phyloP scores from a whole-genome alignment of 2,888 invertebrate genomes.

The Cybosia mesomella region DNA sequence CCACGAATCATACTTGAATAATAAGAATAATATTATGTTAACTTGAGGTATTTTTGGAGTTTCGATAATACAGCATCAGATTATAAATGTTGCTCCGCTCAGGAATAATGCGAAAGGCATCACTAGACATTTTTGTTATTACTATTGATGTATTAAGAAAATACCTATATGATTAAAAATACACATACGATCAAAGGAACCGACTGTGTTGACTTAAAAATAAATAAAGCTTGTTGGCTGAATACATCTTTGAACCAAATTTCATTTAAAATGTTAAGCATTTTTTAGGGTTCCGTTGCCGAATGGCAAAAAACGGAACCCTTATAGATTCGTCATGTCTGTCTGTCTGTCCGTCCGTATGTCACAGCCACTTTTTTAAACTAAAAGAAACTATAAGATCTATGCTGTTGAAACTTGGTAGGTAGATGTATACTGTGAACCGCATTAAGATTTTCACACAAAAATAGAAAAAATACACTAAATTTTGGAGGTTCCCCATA shows the following conservation, averaged over 20 bases:
- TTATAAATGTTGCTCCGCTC: not conserved
- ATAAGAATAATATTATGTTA: not conserved
- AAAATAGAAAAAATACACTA: too few relatives aligned
- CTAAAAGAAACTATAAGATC: too few relatives aligned
- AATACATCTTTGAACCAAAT: not conserved
- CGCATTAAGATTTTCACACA: too few relatives aligned
- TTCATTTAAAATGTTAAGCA: not conserved
- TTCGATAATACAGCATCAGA: not conserved
- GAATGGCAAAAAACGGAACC: too few relatives aligned
- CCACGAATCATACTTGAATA: not conserved
- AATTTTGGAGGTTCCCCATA: too few relatives aligned
- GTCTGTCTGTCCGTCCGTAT: too few relatives aligned
- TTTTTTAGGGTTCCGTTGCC: too few relatives aligned
- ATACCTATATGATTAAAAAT: not conserved
- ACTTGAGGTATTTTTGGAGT: not conserved
- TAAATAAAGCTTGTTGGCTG: not conserved
- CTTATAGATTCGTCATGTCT: too few relatives aligned
- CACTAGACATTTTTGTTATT: conserved; percentile 3
- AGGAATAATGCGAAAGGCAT: not conserved
- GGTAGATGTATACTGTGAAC: too few relatives aligned
- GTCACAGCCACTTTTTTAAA: too few relatives aligned
- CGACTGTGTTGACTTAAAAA: not conserved
- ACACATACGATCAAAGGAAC: not conserved
- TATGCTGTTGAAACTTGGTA: too few relatives aligned
- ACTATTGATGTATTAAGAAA: not conserved